phyloP scores from a whole-genome alignment of 2,797 vertebrate genomes.

The Spinus pinus region DNA sequence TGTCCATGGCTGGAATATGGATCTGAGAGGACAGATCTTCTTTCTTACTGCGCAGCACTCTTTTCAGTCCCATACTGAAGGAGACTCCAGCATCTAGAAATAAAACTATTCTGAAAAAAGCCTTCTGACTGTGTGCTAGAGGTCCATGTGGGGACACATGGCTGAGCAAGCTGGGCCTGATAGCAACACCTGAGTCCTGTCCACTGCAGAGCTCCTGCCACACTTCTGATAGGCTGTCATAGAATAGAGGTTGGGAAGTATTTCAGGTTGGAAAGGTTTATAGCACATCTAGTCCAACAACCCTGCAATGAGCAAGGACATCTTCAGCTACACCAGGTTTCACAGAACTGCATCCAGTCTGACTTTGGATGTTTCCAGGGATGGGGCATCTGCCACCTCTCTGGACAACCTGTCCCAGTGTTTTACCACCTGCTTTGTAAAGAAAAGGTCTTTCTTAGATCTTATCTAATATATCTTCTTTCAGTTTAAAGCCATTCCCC shows the following conservation, averaged over 20 bases:
- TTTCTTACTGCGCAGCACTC: neutral
- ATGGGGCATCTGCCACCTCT: neutral
- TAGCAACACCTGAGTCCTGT: neutral
- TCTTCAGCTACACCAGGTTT: neutral
- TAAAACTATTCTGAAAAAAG: neutral
- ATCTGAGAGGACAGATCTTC: neutral
- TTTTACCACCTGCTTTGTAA: neutral
- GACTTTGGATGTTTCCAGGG: neutral
- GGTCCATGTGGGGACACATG: neutral
- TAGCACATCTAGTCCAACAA: neutral
- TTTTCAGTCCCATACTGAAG: neutral
- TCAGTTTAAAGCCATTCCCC: neutral
- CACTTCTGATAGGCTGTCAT: accelerated
- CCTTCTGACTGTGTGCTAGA: neutral
- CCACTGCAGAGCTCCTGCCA: neutral
- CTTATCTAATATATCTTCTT: neutral
- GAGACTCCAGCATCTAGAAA: neutral
- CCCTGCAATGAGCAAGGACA: neutral
- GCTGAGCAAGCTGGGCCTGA: neutral
- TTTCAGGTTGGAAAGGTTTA: neutral
- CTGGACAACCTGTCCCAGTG: neutral
- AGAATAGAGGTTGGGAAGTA: neutral
- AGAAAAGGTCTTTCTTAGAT: neutral
- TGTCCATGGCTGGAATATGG: neutral
- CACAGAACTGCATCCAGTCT: too few species aligned